Base-by-base conservation (phyloP, 2,797 vertebrate genomes). In the Darevskia nairensis region DNA sequence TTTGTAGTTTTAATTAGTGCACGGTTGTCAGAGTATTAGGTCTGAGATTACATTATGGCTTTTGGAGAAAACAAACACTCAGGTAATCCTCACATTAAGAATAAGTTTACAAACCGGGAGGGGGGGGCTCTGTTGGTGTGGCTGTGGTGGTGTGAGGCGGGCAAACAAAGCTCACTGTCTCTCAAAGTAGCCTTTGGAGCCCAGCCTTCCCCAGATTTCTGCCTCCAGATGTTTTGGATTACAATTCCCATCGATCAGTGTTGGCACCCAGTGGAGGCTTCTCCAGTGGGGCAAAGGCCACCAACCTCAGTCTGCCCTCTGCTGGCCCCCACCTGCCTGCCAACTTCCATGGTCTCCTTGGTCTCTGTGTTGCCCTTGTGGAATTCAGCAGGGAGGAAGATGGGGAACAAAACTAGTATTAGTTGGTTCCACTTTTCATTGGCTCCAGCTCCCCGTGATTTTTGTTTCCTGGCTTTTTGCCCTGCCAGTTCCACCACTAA, bases 1-100 rank as follows among this genome's bases (percentile, higher is more conserved):
- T 35, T 35, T 35, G 35, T 95, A 94, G 94, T 96, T 97, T 97
- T 97, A 97, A 97, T 97, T 97, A 97, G 95, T 86, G 94, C 94
- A 96, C 68, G 90, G 95, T 93, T 96, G 95, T 97, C 94, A 92
- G 91, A 95, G 95, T 95, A 96, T 97, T 97, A 96, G 94, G 92
- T 93, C 88, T 93, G 93, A 97, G 96, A 97, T 96, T 96, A 96
- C 95, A 96, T 96, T 96, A 93, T 87, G 90, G 90, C 77, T 95
- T 95, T 96, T 91, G 85, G 94, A 93, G 92, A 89, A 72, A 96
- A 97, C 93, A 96, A 95, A 94, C 1, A 78, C 68, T 86, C 94
- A 96, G 96, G 95, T 96, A 96, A 97, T 96, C 94, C 94, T 93
- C 91, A 87, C 88, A 87, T 95, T 97, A 95, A 92, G 44, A 92